Evolutionary conservation across 2,113 vertebrate genomes (phyloP).

Genomic region (Alectura lathami): DNA sequence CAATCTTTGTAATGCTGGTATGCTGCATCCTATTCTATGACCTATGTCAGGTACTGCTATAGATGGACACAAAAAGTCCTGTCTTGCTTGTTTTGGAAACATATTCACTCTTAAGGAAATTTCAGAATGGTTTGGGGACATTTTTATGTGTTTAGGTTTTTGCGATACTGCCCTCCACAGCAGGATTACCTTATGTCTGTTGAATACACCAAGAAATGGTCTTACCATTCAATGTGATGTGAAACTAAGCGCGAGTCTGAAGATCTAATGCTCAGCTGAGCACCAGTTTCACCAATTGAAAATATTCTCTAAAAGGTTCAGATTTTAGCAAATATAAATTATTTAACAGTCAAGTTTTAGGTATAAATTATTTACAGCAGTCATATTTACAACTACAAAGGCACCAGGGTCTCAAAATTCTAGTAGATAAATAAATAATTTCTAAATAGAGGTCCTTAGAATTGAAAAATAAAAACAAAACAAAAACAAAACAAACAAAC

Average conservation of each 20-base stretch:
- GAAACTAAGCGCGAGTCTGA: not conserved
- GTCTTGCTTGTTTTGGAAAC: not conserved
- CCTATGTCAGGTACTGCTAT: not conserved
- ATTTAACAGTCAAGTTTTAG: constrained; percentile 42
- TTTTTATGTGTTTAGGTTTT: not conserved
- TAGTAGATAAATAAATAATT: constrained; percentile 60
- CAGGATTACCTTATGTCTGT: not conserved
- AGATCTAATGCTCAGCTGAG: not conserved
- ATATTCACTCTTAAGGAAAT: not conserved
- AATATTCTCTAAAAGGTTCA: constrained; percentile 16
- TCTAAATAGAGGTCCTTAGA: constrained; percentile 6
- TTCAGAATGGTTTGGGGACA: not conserved
- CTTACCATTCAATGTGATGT: not conserved
- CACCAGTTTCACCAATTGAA: not conserved
- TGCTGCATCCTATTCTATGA: not conserved
- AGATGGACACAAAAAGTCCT: not conserved
- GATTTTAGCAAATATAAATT: constrained; percentile 51
- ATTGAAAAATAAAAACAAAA: not conserved
- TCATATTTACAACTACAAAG: constrained; percentile 4
- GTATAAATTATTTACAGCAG: constrained; percentile 43
- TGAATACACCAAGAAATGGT: not conserved
- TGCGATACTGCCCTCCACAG: not conserved
- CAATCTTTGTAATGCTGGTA: not conserved
- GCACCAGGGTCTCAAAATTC: constrained; percentile 6
- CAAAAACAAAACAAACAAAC: not conserved